phyloP scores from a whole-genome alignment of 2,113 vertebrate genomes.

The Carollia perspicillata region DNA sequence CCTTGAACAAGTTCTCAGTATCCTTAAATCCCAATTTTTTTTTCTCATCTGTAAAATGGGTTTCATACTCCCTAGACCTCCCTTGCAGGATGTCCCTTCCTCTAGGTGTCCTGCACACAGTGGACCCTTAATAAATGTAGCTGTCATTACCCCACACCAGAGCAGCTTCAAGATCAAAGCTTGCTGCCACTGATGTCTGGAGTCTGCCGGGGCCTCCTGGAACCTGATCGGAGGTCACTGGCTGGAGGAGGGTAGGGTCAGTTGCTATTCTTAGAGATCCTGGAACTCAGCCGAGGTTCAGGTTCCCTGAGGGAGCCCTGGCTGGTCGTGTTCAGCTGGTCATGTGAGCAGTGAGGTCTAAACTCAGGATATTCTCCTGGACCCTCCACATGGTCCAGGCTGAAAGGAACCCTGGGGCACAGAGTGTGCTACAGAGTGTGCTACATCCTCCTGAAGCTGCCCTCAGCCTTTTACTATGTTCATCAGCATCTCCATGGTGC shows the following conservation, averaged over 20 bases:
- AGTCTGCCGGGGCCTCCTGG: constrained; percentile 27
- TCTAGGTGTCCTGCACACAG: not conserved
- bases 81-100: not conserved
- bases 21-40: not conserved
- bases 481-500: not conserved
- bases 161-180: constrained; percentile 22
- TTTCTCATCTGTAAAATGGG: constrained; percentile 24
- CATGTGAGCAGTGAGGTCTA: constrained; percentile 3
- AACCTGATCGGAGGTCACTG: constrained; percentile 26
- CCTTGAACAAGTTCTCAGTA: not conserved
- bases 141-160: not conserved
- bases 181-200: not conserved
- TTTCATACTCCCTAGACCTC: not conserved
- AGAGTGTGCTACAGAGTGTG: not conserved
- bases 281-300: constrained; percentile 53
- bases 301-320: constrained; percentile 48
- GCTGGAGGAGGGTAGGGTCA: not conserved
- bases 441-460: not conserved
- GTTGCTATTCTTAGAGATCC: constrained; percentile 64
- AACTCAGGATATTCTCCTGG: constrained; percentile 38
- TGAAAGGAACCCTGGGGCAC: not conserved
- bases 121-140: not conserved
- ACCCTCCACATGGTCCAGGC: not conserved
- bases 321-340: not conserved
- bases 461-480: not conserved